Conservation (phyloP, 2,797 vertebrate genomes). For the Clarias laeviceps region DNA sequence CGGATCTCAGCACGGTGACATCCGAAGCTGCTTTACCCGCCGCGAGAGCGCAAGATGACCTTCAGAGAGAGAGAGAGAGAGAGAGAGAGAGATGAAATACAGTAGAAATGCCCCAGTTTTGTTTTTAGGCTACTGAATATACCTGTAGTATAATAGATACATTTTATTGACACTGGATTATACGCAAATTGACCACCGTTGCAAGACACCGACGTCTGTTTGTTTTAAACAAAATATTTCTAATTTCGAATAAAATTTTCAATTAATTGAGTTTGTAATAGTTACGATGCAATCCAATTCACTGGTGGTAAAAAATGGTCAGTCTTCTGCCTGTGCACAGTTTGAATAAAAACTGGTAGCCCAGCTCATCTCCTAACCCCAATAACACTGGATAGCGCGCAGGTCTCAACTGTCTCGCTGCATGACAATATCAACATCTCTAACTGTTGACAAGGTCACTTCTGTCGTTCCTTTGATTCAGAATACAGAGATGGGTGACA, state of each 20-base stretch:
- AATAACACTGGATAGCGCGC: background rate
- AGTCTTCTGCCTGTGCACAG: background rate
- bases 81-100: background rate
- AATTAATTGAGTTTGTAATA: background rate
- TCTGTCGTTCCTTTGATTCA: background rate
- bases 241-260: background rate
- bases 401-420: background rate
- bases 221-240: background rate
- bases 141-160: background rate
- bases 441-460: background rate
- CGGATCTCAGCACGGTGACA: slow-evolving; percentile 51
- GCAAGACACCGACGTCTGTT: background rate
- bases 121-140: background rate
- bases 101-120: background rate
- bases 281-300: background rate
- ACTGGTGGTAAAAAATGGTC: background rate
- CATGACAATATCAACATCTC: slow-evolving; percentile 21
- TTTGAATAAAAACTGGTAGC: background rate
- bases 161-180: background rate
- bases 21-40: slow-evolving; percentile 19
- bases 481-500: background rate
- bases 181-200: background rate
- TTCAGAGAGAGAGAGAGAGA: slow-evolving; percentile 12
- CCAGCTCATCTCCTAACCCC: background rate
- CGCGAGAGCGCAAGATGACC: slow-evolving; percentile 16